phyloP scores from a whole-genome alignment of 2,888 invertebrate genomes.

The Luperina nickerlii region DNA sequence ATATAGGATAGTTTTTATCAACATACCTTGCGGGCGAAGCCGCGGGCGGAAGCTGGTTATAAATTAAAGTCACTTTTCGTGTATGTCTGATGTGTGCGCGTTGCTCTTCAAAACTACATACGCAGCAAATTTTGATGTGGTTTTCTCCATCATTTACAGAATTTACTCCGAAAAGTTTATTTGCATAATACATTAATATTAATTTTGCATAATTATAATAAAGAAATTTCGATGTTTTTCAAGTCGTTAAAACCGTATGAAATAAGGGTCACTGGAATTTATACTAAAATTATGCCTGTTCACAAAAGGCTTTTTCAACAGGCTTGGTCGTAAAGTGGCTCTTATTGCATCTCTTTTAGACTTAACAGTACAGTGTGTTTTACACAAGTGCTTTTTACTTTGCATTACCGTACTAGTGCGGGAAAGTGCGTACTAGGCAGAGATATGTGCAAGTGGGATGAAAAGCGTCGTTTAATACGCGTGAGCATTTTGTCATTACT shows the following conservation, averaged over 20 bases:
- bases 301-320: not conserved
- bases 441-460: not conserved
- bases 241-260: not conserved
- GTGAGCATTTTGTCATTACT: not conserved
- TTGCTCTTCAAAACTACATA: not conserved
- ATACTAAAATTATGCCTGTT: not conserved
- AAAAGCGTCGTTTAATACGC: not conserved
- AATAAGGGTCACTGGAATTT: not conserved
- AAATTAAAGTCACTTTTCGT: not conserved
- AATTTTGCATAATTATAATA: not conserved
- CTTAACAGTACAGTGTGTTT: not conserved
- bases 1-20: too few species aligned
- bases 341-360: not conserved
- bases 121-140: not conserved
- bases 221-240: not conserved
- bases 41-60: too few species aligned
- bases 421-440: not conserved
- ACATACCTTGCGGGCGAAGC: too few species aligned
- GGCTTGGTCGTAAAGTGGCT: not conserved
- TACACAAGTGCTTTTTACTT: not conserved
- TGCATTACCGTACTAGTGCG: not conserved
- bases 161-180: not conserved
- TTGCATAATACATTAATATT: not conserved
- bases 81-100: not conserved
- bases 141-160: not conserved